Evolutionary conservation across 2,797 vertebrate genomes (phyloP).

Genomic region (Thalassophryne amazonica): DNA sequence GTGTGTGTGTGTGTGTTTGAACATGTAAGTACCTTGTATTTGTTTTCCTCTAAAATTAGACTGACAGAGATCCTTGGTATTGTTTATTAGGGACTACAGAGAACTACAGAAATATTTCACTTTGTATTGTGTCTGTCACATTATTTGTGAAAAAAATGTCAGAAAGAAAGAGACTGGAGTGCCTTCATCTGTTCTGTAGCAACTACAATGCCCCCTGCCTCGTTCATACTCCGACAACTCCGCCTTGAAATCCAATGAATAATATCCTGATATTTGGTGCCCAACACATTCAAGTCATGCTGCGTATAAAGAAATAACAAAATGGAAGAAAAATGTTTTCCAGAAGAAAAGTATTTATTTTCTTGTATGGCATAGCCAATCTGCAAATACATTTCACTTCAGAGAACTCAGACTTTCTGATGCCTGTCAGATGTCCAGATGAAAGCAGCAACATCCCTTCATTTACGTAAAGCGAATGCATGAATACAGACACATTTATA

Average conservation of each 20-base stretch:
- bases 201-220: conserved; percentile 26
- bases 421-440: too few relatives aligned
- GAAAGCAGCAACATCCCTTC: too few relatives aligned
- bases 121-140: conserved; percentile 2
- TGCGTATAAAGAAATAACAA: background rate
- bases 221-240: conserved; percentile 2
- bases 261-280: conserved; percentile 28
- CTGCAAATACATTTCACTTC: conserved; percentile 22
- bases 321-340: too few relatives aligned
- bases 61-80: conserved; percentile 3
- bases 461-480: too few relatives aligned
- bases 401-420: conserved; percentile 5
- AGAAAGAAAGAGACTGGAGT: conserved; percentile 10
- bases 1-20: background rate
- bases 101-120: too few relatives aligned
- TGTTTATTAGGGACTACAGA: too few relatives aligned
- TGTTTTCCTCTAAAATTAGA: conserved; percentile 9
- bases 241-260: conserved; percentile 38
- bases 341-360: conserved; percentile 6
- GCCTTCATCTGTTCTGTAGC: conserved; percentile 17
- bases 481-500: too few relatives aligned
- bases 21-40: conserved; percentile 4
- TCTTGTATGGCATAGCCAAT: conserved; percentile 23
- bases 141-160: conserved; percentile 12
- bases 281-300: background rate